Evolutionary conservation across 2,113 vertebrate species (phyloP), one percentile per base, ranked within the genome.

Genomic region (Tragelaphus buxtoni): DNA sequence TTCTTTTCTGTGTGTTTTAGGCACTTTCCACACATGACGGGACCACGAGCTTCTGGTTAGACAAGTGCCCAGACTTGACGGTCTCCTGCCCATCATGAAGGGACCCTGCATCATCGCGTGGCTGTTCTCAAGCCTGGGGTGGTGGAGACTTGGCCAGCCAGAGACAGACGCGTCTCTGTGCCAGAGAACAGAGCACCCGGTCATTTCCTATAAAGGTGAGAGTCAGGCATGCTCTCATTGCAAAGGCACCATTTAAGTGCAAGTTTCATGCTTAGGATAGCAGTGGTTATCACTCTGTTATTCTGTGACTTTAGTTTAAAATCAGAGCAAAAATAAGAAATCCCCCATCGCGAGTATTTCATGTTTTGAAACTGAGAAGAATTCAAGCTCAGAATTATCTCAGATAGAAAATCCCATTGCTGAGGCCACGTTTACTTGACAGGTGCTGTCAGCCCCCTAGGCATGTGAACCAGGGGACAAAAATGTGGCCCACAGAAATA

Each of bases 201-300:
- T 99, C 96, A 96, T 99, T 91, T 98, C 99, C 60, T 99, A 99
- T 95, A 98, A 99, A 99, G 99, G 99, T 99, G 97, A 98, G 98
- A 92, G 74, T 42, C 69, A 32, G 2, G 5, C 0, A 0, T 1
- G 0, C 53, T 22, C 0, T 2, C 32, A 4, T 1, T 2, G 17
- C 84, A 79, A 24, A 35, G 82, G 45, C 1, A 0, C 61, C 5
- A 0, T 4, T 5, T 26, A 22, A 20, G 1, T 14, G 14, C 87
- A 30, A 6, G 8, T n/a, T 6, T n/a, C 9, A 1, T 8, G 0
- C 13, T 58, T n/a, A 53, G 13, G 28, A 14, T 1, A 17, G 5
- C 3, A 9, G 4, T 3, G 13, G 22, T 11, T 2, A 1, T n/a
- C 49, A 12, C 20, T 60, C 13, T 17, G 0, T 22, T 14, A 5